Percentiles rank a stretch among this genome's conserved stretches.
These are phyloP conservation scores for Plebejus melissa DNA, from an alignment of 2,888 invertebrate species.

Conservation along the genomic window DNA sequence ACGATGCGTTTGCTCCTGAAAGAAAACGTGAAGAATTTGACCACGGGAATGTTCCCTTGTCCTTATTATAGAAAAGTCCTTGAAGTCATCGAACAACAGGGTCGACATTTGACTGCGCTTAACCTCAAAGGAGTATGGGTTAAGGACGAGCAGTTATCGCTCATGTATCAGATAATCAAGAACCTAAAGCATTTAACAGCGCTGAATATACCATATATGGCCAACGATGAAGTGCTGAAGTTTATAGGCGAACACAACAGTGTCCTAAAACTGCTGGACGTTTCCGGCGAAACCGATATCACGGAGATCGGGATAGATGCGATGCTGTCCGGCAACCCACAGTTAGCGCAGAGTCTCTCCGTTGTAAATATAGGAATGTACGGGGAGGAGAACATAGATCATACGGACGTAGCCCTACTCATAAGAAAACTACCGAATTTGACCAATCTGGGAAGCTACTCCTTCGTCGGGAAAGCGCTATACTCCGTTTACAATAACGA, in stretches of 20 bases:
- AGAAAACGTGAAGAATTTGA: slow-evolving; percentile 81
- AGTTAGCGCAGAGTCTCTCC: slow-evolving; percentile 75
- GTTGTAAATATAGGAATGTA: slow-evolving; percentile 84
- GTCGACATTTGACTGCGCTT: slow-evolving; percentile 80
- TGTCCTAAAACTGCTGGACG: slow-evolving; percentile 80
- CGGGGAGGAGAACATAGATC: slow-evolving; percentile 83
- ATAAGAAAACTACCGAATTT: slow-evolving; percentile 82
- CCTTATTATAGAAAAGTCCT: slow-evolving; percentile 85
- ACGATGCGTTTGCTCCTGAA: slow-evolving; percentile 82
- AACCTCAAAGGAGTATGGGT: slow-evolving; percentile 87
- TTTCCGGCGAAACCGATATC: slow-evolving; percentile 85
- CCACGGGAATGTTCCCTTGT: slow-evolving; percentile 84
- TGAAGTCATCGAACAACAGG: slow-evolving; percentile 81
- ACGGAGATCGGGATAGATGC: slow-evolving; percentile 81
- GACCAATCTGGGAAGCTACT: slow-evolving; percentile 82
- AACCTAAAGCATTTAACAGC: slow-evolving; percentile 80
- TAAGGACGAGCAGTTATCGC: slow-evolving; percentile 82
- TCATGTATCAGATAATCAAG: slow-evolving; percentile 80
- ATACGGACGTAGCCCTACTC: slow-evolving; percentile 81
- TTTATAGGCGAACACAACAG: slow-evolving; percentile 77
- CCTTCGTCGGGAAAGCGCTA: slow-evolving; percentile 82
- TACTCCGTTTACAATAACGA: slow-evolving; percentile 76
- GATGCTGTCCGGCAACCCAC: slow-evolving; percentile 74
- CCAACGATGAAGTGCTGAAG: slow-evolving; percentile 83
- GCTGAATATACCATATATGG: slow-evolving; percentile 84